A percentile compares a stretch with the other conserved stretches of the same genome.
These are phyloP conservation scores for Drymodes brunneopygia DNA, from an alignment of 2,113 vertebrate species.

Conservation along the genomic window DNA sequence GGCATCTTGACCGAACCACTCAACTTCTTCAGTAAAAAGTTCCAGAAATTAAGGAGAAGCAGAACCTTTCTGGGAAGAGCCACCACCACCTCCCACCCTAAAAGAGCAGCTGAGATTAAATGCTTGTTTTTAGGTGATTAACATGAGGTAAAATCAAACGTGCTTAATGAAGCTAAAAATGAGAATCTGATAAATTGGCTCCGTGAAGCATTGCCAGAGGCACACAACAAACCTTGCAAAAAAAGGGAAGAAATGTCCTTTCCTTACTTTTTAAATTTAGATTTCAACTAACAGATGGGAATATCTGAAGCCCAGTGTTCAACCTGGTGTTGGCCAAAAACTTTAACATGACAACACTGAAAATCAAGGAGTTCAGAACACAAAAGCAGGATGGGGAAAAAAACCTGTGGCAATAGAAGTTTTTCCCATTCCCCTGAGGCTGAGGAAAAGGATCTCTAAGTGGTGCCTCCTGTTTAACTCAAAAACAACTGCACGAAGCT, in stretches of 20 bases:
- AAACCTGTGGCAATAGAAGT: neutral
- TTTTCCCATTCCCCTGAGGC: neutral
- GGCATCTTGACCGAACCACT: neutral
- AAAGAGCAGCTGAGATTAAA: neutral
- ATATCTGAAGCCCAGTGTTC: neutral
- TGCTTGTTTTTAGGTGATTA: neutral
- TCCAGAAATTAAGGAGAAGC: neutral
- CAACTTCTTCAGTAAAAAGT: neutral
- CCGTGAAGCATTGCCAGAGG: neutral
- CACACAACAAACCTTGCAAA: neutral
- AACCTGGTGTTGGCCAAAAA: neutral
- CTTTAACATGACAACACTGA: accelerated
- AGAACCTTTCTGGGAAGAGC: neutral
- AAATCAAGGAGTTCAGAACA: neutral
- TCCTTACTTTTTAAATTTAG: accelerated
- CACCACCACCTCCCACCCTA: neutral
- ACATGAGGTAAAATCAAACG: neutral
- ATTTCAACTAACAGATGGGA: neutral
- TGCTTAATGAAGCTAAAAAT: neutral
- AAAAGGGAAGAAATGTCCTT: neutral
- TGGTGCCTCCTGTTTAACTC: slow-evolving; percentile 25
- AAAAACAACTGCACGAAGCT: slow-evolving; percentile 29
- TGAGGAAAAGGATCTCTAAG: neutral
- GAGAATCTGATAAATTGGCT: neutral
- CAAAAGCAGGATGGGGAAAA: neutral